A percentile compares a stretch with the other conserved stretches of the same genome.
These are phyloP conservation scores for Rhea pennata DNA, from an alignment of 2,113 vertebrate genomes.

Conservation along the genomic window DNA sequence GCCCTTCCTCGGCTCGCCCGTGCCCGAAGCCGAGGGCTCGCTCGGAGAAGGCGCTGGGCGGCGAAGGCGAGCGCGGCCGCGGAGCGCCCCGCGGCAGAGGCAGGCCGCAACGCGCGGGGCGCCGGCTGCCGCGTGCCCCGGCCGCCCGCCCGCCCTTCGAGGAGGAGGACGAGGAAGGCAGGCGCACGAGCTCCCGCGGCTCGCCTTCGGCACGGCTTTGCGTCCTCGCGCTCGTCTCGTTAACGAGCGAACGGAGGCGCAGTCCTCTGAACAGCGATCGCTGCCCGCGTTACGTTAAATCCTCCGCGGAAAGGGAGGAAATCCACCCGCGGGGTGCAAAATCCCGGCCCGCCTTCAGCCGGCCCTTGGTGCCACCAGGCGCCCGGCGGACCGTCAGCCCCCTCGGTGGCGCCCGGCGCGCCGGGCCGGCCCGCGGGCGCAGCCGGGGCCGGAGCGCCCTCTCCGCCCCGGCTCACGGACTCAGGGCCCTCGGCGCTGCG, in stretches of 20 bases:
- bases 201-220: not conserved
- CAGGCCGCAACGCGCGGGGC: too few species aligned
- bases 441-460: constrained; percentile 75
- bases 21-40: not conserved
- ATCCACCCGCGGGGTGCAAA: constrained; percentile 84
- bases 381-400: constrained; percentile 72
- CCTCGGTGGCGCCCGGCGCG: not conserved
- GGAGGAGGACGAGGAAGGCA: constrained; percentile 21
- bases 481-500: constrained; percentile 76
- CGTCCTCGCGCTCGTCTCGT: constrained; percentile 21
- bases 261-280: constrained; percentile 8
- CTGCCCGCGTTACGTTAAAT: constrained; percentile 83
- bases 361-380: constrained; percentile 84
- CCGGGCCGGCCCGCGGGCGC: constrained; percentile 74
- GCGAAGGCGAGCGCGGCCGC: too few species aligned
- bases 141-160: not conserved
- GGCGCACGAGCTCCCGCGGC: not conserved
- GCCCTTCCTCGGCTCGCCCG: not conserved
- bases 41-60: too few species aligned
- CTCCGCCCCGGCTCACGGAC: not conserved
- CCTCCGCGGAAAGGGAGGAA: constrained; percentile 83
- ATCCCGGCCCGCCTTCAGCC: constrained; percentile 87
- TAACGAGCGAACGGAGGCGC: constrained; percentile 62
- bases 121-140: constrained; percentile 19
- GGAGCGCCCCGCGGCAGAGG: too few species aligned